Evolutionary conservation across 2,888 invertebrate genomes (phyloP).

Genomic region (Miltochrista miniata): DNA sequence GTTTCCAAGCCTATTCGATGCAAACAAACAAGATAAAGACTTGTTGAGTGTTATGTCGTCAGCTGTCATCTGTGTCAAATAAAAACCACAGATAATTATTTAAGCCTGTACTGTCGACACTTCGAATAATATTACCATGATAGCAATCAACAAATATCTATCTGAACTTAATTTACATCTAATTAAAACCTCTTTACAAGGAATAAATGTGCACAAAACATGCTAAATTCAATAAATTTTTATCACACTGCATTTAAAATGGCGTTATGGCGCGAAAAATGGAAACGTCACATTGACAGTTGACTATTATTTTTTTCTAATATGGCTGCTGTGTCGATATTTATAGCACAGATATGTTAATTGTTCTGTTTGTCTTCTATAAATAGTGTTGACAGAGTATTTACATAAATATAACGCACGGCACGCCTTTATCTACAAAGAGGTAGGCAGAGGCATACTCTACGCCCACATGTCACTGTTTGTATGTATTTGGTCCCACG

Average conservation of each 20-base stretch:
- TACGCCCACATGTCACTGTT: too few relatives aligned
- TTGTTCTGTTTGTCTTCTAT: slow-evolving; percentile 22
- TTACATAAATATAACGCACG: too few relatives aligned
- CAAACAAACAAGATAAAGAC: too few relatives aligned
- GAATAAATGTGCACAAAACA: slow-evolving; percentile 11
- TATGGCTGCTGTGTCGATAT: slow-evolving; percentile 28
- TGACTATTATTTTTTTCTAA: slow-evolving; percentile 29
- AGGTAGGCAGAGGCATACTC: too few relatives aligned
- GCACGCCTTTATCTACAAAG: too few relatives aligned
- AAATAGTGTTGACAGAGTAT: too few relatives aligned
- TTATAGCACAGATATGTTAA: slow-evolving; percentile 30
- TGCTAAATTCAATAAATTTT: slow-evolving; percentile 20
- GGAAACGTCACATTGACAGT: slow-evolving; percentile 41
- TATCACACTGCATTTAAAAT: slow-evolving; percentile 25
- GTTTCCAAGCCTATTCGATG: too few relatives aligned
- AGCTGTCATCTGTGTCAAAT: background rate
- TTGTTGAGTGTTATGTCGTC: too few relatives aligned
- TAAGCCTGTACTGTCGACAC: background rate
- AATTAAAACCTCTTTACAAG: slow-evolving; percentile 2
- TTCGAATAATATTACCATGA: slow-evolving; percentile 5
- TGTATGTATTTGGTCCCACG: too few relatives aligned
- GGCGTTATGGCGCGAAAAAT: slow-evolving; percentile 37
- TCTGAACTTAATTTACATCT: slow-evolving; percentile 1
- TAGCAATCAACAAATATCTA: background rate
- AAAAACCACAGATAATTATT: background rate